Evolutionary conservation across 2,797 vertebrate species (phyloP).

Genomic region (Sphenodon punctatus): DNA sequence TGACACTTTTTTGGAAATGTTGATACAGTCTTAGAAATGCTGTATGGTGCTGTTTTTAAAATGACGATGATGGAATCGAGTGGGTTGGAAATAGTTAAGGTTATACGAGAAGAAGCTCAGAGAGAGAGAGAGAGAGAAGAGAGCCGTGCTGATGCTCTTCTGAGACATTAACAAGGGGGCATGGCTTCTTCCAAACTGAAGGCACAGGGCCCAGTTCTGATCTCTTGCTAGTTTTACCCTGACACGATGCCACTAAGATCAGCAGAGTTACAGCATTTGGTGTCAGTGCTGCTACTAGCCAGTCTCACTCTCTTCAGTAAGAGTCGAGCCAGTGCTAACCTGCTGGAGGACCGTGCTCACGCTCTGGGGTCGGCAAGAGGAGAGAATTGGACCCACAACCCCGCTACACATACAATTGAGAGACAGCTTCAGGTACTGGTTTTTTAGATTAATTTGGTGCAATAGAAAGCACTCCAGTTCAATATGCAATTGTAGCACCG

Average conservation of each 20-base stretch:
- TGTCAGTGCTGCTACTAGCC: too few relatives aligned
- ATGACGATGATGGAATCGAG: conserved; percentile 26
- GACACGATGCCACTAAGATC: neutral
- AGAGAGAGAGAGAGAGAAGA: neutral
- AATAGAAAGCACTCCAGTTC: neutral
- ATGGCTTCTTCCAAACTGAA: conserved; percentile 7
- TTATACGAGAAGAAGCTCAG: neutral
- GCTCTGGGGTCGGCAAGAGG: neutral
- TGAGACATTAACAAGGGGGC: neutral
- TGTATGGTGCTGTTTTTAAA: conserved; percentile 33
- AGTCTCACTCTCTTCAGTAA: too few relatives aligned
- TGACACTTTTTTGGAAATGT: conserved; percentile 50
- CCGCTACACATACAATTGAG: neutral
- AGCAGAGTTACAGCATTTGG: too few relatives aligned
- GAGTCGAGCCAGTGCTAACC: too few relatives aligned
- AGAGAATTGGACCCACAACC: neutral
- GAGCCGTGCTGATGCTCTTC: neutral
- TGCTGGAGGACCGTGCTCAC: too few relatives aligned
- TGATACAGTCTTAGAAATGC: conserved; percentile 28
- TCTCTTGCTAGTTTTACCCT: neutral
- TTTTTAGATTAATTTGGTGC: neutral
- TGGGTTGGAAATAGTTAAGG: conserved; percentile 18
- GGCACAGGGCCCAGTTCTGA: conserved; percentile 4
- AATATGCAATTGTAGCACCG: neutral
- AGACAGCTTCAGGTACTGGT: neutral